phyloP scores from a whole-genome alignment of 1,140 invertebrate species.

The Drosophila ficusphila region DNA sequence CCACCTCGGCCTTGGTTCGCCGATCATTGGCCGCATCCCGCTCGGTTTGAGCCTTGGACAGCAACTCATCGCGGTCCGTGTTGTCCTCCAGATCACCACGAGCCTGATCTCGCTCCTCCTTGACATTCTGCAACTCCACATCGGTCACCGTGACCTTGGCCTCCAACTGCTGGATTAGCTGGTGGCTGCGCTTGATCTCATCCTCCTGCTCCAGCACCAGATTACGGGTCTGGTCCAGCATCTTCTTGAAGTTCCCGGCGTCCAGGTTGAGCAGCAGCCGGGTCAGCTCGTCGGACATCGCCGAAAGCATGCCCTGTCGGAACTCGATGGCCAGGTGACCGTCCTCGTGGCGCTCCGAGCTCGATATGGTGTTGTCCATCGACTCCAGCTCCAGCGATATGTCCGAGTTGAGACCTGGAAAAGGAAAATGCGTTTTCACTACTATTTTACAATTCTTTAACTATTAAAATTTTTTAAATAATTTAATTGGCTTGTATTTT shows the following conservation, averaged over 20 bases:
- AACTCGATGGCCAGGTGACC: slow-evolving; percentile 84
- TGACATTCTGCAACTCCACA: slow-evolving; percentile 91
- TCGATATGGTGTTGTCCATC: slow-evolving; percentile 84
- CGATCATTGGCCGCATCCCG: slow-evolving; percentile 94
- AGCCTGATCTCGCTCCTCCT: slow-evolving; percentile 92
- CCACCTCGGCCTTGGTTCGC: slow-evolving; percentile 94
- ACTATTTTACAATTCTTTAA: too few relatives aligned
- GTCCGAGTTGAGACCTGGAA: slow-evolving; percentile 86
- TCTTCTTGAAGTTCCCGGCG: slow-evolving; percentile 91
- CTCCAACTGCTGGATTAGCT: slow-evolving; percentile 91
- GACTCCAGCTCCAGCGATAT: slow-evolving; percentile 85
- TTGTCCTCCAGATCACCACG: slow-evolving; percentile 89
- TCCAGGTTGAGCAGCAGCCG: slow-evolving; percentile 90
- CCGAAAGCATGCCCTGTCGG: slow-evolving; percentile 85
- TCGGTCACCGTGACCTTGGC: slow-evolving; percentile 93
- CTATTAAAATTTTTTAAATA: too few relatives aligned
- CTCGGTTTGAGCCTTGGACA: slow-evolving; percentile 91
- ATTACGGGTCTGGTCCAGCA: slow-evolving; percentile 90
- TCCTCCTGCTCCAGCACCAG: slow-evolving; percentile 90
- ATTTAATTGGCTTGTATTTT: too few relatives aligned
- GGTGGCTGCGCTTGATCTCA: slow-evolving; percentile 91
- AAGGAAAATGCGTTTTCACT: background rate
- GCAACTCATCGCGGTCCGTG: slow-evolving; percentile 91
- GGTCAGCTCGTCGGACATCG: slow-evolving; percentile 89
- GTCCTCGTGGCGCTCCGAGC: slow-evolving; percentile 77